Percentiles rank a stretch among this genome's conserved stretches.
Evolutionary conservation across 37 sponge, comb jelly and placozoan genomes (phyloP).

Genomic region (Axinella damicornis): DNA sequence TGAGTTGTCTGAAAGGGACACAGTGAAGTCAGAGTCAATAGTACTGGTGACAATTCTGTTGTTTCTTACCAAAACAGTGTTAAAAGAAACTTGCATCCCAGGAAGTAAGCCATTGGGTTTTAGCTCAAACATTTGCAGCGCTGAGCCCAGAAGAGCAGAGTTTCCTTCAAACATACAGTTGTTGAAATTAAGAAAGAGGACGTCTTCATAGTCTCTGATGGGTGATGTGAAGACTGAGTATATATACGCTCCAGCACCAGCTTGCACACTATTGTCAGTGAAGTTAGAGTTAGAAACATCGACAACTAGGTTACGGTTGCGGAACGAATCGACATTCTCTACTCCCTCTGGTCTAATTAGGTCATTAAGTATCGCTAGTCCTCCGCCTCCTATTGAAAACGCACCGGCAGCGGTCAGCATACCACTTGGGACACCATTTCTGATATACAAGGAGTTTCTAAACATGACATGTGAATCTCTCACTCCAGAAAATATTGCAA

Average conservation of each 20-base stretch:
- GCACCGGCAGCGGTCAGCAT: neutral
- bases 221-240: too few relatives aligned
- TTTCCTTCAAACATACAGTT: constrained; percentile 11
- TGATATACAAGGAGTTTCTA: neutral
- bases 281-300: too few relatives aligned
- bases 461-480: neutral
- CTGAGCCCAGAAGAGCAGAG: constrained; percentile 1
- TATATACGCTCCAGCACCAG: too few relatives aligned
- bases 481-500: constrained; percentile 14
- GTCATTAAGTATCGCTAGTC: too few relatives aligned
- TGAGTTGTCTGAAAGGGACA: neutral
- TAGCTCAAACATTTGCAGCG: neutral
- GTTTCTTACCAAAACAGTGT: neutral
- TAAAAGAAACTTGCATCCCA: constrained; percentile 6
- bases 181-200: neutral
- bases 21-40: neutral
- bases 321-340: too few relatives aligned
- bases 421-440: neutral
- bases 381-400: too few relatives aligned
- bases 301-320: too few relatives aligned
- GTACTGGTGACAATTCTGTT: constrained; percentile 13
- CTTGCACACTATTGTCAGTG: too few relatives aligned
- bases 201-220: too few relatives aligned
- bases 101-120: neutral
- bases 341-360: too few relatives aligned